These are phyloP conservation scores for Vombatus ursinus DNA, from an alignment of 2,113 vertebrate genomes.

Conservation along the genomic window DNA sequence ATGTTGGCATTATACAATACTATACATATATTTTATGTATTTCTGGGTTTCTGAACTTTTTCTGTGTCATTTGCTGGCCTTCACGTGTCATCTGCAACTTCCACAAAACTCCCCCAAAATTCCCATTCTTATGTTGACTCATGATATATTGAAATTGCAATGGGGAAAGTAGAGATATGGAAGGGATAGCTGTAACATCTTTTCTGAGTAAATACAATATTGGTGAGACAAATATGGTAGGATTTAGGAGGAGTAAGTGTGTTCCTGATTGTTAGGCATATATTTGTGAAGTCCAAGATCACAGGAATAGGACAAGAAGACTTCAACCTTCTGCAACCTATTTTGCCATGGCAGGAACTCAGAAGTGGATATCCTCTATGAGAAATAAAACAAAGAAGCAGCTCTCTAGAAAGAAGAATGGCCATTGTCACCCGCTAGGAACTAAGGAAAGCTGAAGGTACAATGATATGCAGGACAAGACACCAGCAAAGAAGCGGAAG, in stretches of 20 bases:
- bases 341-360: background rate
- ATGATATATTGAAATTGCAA: background rate
- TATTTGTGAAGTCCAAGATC: background rate
- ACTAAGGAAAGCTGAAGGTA: background rate
- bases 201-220: background rate
- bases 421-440: background rate
- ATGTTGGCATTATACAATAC: background rate
- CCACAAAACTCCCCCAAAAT: background rate
- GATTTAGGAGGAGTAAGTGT: background rate
- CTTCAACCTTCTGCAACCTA: background rate
- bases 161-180: background rate
- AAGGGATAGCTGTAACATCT: background rate
- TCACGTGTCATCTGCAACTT: background rate
- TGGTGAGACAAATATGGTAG: background rate
- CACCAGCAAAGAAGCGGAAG: background rate
- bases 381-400: background rate
- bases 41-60: background rate
- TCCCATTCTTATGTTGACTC: background rate
- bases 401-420: background rate
- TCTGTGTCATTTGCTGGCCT: background rate
- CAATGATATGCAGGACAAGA: background rate
- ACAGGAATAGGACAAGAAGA: background rate
- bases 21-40: background rate
- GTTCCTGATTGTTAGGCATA: background rate
- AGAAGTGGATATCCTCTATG: background rate